These are phyloP conservation scores for Nebria salina DNA, from an alignment of 2,888 invertebrate genomes.

Conservation along the genomic window DNA sequence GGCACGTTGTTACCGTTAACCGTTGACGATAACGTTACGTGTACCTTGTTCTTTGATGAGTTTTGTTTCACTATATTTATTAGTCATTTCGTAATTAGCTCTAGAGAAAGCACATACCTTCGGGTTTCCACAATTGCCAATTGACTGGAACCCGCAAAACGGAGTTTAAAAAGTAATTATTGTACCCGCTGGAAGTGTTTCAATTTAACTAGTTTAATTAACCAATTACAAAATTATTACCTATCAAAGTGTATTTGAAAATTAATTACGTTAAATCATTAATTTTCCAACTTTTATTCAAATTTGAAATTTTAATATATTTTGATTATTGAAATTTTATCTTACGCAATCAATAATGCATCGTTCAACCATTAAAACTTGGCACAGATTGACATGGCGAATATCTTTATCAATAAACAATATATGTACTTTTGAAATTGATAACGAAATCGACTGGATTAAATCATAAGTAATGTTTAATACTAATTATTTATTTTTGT, in stretches of 20 bases:
- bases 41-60: conserved; percentile 33
- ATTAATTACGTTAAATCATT: no score
- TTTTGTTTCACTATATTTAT: conserved; percentile 37
- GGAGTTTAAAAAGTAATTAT: background rate
- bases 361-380: no score
- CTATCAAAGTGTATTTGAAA: background rate
- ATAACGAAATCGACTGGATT: no score
- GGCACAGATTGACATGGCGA: no score
- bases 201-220: background rate
- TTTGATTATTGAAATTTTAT: no score
- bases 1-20: conserved; percentile 16
- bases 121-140: conserved; percentile 5
- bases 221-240: background rate
- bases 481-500: no score
- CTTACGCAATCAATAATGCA: no score
- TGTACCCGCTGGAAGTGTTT: background rate
- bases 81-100: conserved; percentile 36
- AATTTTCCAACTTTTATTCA: no score
- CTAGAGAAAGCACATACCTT: background rate
- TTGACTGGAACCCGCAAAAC: conserved; percentile 6
- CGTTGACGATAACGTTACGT: conserved; percentile 24
- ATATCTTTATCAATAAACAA: no score
- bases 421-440: no score
- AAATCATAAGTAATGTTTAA: no score
- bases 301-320: no score